Base-by-base conservation (phyloP, 2,113 vertebrate genomes). In the Ameiurus melas region DNA sequence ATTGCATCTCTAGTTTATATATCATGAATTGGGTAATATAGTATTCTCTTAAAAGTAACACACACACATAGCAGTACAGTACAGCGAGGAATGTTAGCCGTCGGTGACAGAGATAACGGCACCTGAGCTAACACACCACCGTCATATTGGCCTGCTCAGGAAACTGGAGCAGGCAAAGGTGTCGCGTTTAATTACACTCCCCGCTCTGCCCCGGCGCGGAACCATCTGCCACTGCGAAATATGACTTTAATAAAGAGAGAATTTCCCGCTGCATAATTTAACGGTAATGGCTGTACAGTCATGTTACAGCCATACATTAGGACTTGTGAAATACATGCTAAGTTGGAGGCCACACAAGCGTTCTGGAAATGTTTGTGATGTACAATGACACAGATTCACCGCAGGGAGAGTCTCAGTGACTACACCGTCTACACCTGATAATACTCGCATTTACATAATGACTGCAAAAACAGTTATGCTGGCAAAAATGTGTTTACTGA, bases 151-250 rank as follows among this genome's bases (percentile, higher is more conserved):
- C 88, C 73, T 36, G 33, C 79, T 60, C 88, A 79, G 83, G 90
- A 90, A 91, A 91, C 86, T 89, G 89, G 89, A 91, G 90, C 86
- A 91, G 86, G 81, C 84, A 85, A 91, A 90, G 84, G 90, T 92
- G 88, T 93, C 90, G 66, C 81, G 86, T 91, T 92, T 92, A 91
- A 93, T 91, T 91, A 91, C 85, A 86, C 83, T 92, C 86, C 85
- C 84, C 60, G 87, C 90, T 89, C 88, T 87, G 87, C 85, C 90
- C 85, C 90, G 86, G 89, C 71, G n/a, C 84, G 82, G 83, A 85
- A 85, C 92, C 92, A 92, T 92, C 91, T 91, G 92, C 89, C 90
- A 89, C 86, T n/a, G 86, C 90, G 73, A 91, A 91, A 91, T 91
- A 91, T 86, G 83, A 84, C 88, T 91, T 91, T 92, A 90, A 90